Conservation (phyloP, 2,888 invertebrate genomes). For the Malthinus flaveolus region DNA sequence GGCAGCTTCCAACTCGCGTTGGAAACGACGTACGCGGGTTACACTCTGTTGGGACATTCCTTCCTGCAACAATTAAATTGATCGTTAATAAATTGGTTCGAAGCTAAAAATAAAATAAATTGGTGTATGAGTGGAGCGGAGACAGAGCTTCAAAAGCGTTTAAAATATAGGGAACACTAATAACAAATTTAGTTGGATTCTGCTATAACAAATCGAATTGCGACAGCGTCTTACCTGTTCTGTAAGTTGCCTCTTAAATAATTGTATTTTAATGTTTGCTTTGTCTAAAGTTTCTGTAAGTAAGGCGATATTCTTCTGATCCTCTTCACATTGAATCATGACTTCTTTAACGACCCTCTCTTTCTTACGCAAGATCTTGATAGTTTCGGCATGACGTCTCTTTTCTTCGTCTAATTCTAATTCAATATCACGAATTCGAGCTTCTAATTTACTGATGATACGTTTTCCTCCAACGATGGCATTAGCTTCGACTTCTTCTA, state of each 20-base stretch:
- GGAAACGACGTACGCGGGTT: constrained; percentile 96
- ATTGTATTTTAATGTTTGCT: constrained; percentile 80
- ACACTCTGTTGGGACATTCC: constrained; percentile 90
- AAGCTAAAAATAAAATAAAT: too few species aligned
- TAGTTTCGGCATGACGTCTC: constrained; percentile 95
- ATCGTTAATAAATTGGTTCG: too few species aligned
- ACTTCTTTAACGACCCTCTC: constrained; percentile 96
- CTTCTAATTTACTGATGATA: constrained; percentile 96
- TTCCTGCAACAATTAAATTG: constrained; percentile 64
- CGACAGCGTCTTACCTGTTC: constrained; percentile 81
- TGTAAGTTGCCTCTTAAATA: constrained; percentile 94
- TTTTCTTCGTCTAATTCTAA: constrained; percentile 95
- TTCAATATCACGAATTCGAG: constrained; percentile 92
- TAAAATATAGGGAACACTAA: too few species aligned
- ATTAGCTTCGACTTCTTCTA: constrained; percentile 96
- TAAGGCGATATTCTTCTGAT: constrained; percentile 92
- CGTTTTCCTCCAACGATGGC: constrained; percentile 96
- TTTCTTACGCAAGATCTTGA: constrained; percentile 97
- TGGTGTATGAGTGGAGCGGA: too few species aligned
- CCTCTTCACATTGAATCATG: constrained; percentile 93
- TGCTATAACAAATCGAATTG: too few species aligned
- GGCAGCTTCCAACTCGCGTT: constrained; percentile 95
- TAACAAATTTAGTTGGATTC: too few species aligned
- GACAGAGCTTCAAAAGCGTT: too few species aligned
- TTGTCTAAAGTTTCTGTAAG: constrained; percentile 91